Conservation (phyloP, 1,140 invertebrate species). For the Drosophila malerkotliana region DNA sequence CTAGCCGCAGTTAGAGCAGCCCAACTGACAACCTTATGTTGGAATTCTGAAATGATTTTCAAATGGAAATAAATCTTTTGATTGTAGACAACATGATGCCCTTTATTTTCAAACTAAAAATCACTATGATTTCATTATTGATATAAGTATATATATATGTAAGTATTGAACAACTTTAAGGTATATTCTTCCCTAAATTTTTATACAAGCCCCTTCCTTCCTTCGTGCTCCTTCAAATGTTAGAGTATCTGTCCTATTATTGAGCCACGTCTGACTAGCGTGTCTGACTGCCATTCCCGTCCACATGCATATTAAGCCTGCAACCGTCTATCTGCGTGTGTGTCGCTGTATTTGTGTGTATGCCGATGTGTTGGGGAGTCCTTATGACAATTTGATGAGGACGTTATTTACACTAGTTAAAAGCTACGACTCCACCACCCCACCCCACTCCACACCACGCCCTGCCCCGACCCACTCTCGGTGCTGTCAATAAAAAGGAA, state of each 20-base stretch:
- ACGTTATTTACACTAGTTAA: constrained; percentile 82
- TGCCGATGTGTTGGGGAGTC: constrained; percentile 55
- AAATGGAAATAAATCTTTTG: not conserved
- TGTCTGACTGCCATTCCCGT: constrained; percentile 57
- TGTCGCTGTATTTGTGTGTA: constrained; percentile 18
- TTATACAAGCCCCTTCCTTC: no score
- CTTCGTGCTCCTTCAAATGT: not conserved
- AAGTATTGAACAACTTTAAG: no score
- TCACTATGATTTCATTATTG: no score
- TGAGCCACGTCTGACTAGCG: constrained; percentile 42
- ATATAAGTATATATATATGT: no score
- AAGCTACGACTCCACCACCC: constrained; percentile 48
- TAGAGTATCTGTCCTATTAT: constrained; percentile 40
- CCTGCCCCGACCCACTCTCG: constrained; percentile 8
- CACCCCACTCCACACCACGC: no score
- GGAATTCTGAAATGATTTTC: constrained; percentile 16
- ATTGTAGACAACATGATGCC: not conserved
- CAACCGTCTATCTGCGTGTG: constrained; percentile 35
- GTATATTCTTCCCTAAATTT: no score
- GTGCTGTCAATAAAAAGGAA: constrained; percentile 76
- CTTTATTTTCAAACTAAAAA: not conserved
- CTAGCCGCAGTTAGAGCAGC: constrained; percentile 29
- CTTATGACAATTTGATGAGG: constrained; percentile 83
- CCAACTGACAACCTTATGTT: constrained; percentile 37
- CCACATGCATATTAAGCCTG: constrained; percentile 56